Percentiles rank a stretch among this genome's conserved stretches.
phyloP scores from a whole-genome alignment of 2,113 vertebrate species.

The Rissa tridactyla region DNA sequence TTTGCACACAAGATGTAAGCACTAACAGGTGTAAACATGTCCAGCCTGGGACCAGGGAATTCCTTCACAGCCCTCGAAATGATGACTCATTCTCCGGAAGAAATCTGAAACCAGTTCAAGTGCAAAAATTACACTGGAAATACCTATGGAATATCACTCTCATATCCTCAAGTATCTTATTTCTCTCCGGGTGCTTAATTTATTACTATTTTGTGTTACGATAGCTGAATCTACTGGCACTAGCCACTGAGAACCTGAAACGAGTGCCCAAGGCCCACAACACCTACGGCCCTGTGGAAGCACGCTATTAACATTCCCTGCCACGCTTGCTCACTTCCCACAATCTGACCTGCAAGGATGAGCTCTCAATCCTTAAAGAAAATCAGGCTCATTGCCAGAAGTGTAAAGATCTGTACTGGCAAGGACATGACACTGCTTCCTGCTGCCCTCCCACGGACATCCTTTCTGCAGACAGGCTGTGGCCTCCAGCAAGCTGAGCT shows the following conservation, averaged over 20 bases:
- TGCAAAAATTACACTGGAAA: background rate
- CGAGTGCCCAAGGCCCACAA: background rate
- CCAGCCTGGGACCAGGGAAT: background rate
- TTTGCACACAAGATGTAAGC: slow-evolving; percentile 30
- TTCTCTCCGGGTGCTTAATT: background rate
- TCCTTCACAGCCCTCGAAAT: background rate
- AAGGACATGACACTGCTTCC: background rate
- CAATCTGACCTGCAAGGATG: background rate
- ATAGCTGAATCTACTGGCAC: background rate
- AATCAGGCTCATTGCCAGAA: background rate
- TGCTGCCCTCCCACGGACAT: background rate
- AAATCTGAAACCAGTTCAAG: slow-evolving; percentile 12
- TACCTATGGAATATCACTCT: background rate
- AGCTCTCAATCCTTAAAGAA: background rate
- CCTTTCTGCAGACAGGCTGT: background rate
- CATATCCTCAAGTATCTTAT: background rate
- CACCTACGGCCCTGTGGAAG: background rate
- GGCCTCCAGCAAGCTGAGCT: background rate
- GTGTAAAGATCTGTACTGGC: background rate
- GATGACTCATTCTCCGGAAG: slow-evolving; percentile 16
- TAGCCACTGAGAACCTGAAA: background rate
- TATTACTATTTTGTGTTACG: background rate
- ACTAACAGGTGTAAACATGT: background rate
- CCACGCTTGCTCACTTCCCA: background rate
- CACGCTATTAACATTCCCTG: background rate